Percentiles rank a stretch among this genome's conserved stretches.
phyloP scores from a whole-genome alignment of 2,113 vertebrate species.

The human region DNA sequence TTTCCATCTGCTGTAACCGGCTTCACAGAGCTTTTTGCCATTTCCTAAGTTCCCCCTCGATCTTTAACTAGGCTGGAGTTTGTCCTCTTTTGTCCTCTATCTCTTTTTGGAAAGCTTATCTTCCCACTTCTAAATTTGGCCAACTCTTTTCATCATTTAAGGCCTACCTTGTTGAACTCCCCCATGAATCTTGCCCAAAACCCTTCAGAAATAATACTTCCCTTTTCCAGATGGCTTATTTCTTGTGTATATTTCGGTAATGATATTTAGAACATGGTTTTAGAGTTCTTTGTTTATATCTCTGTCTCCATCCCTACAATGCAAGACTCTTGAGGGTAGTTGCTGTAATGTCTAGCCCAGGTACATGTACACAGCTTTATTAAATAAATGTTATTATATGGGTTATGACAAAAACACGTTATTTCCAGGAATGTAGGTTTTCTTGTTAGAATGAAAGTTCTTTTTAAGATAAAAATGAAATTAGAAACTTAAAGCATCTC shows the following conservation, averaged over 20 bases:
- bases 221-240: neutral
- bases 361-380: neutral
- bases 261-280: neutral
- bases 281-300: neutral
- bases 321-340: neutral
- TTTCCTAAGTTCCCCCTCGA: neutral
- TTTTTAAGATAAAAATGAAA: neutral
- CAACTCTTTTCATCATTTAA: neutral
- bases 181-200: neutral
- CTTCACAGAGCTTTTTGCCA: neutral
- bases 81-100: neutral
- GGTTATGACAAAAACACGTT: neutral
- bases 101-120: neutral
- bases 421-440: neutral
- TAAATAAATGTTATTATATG: neutral
- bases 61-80: neutral
- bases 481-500: constrained; percentile 15
- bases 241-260: neutral
- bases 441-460: neutral
- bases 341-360: neutral
- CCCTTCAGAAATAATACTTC: neutral
- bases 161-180: neutral
- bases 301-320: neutral
- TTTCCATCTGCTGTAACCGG: neutral
- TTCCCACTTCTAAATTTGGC: neutral